Evolutionary conservation across 2,113 vertebrate species (phyloP).

Genomic region (Panthera tigris): DNA sequence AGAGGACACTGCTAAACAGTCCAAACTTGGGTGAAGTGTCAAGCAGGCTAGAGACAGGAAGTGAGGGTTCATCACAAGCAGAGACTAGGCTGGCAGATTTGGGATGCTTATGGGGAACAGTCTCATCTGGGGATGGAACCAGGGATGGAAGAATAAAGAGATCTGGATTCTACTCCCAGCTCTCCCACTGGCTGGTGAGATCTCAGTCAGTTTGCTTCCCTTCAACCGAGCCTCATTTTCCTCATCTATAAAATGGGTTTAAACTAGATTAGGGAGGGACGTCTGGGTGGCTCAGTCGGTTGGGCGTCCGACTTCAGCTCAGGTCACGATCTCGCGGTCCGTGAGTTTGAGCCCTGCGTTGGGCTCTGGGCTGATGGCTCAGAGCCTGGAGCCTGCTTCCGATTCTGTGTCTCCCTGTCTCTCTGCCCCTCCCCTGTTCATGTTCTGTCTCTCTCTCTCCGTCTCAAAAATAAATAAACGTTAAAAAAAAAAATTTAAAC

Average conservation of each 20-base stretch:
- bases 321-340: no score
- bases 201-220: neutral
- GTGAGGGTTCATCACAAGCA: neutral
- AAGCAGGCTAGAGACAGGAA: neutral
- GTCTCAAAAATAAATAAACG: no score
- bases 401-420: no score
- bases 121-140: neutral
- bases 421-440: no score
- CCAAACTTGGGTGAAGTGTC: neutral
- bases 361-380: no score
- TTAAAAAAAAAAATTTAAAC: no score
- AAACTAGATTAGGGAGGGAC: neutral
- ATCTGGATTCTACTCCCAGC: neutral
- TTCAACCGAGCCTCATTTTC: neutral
- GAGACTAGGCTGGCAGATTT: neutral
- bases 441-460: no score
- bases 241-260: neutral
- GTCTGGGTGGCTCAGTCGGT: no score
- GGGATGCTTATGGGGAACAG: neutral
- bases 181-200: neutral
- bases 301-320: no score
- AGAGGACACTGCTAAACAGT: neutral
- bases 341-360: rapidly evolving
- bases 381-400: no score
- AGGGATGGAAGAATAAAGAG: neutral